A percentile compares a stretch with the other conserved stretches of the same genome.
Evolutionary conservation across 2,888 invertebrate species (phyloP).

Genomic region (Drosophila meridionalis): DNA sequence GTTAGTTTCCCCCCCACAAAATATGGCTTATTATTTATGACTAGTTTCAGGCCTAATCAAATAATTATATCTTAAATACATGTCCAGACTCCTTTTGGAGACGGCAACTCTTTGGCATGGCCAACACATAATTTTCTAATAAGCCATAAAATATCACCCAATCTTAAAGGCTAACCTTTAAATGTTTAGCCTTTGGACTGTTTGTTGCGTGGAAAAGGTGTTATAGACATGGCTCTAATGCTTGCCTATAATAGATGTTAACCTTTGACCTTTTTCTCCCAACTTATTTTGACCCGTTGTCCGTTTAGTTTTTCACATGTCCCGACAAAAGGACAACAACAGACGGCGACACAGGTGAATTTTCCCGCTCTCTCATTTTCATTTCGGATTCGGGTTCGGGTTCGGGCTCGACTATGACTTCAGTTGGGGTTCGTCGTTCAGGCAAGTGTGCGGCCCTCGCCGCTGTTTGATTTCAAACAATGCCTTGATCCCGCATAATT

Average conservation of each 20-base stretch:
- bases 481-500: constrained; percentile 80
- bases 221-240: constrained; percentile 45
- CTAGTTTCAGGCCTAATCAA: constrained; percentile 1
- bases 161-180: constrained; percentile 27
- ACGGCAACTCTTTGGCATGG: constrained; percentile 26
- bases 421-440: neutral
- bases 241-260: constrained; percentile 50
- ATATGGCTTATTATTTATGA: constrained; percentile 57
- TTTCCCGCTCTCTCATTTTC: constrained; percentile 21
- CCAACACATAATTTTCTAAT: constrained; percentile 73
- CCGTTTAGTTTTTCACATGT: constrained; percentile 54
- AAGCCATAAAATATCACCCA: constrained; percentile 76
- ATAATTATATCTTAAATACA: constrained; percentile 35
- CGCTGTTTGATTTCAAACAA: constrained; percentile 69
- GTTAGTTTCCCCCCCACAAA: constrained; percentile 19
- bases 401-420: neutral
- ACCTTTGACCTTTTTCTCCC: constrained; percentile 63
- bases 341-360: constrained; percentile 69
- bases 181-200: constrained; percentile 23
- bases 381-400: neutral
- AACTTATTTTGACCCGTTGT: constrained; percentile 46
- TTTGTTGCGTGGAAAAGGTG: constrained; percentile 56
- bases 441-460: constrained; percentile 23
- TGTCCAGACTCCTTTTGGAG: constrained; percentile 20
- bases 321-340: constrained; percentile 67